Evolutionary conservation across 37 sponge, comb jelly and placozoan genomes (phyloP).

Genomic region (Bolinopsis microptera): DNA sequence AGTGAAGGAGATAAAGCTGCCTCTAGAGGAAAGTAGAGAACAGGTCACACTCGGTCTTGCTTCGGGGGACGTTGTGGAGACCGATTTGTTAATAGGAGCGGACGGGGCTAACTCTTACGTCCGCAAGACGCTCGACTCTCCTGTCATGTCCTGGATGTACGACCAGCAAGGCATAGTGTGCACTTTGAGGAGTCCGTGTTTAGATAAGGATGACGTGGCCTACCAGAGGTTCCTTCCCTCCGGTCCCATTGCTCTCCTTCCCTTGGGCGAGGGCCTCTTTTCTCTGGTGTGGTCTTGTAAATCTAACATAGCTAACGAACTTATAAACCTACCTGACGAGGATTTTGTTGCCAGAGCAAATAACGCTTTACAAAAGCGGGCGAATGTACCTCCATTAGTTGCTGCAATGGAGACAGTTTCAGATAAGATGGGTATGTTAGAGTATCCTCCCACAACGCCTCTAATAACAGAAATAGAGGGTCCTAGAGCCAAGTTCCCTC

Average conservation of each 20-base stretch:
- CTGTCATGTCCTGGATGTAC: constrained; percentile 70
- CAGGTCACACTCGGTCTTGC: constrained; percentile 51
- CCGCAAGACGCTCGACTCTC: constrained; percentile 68
- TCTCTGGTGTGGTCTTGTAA: constrained; percentile 81
- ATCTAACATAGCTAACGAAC: constrained; percentile 71
- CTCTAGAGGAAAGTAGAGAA: neutral
- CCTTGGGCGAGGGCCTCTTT: constrained; percentile 63
- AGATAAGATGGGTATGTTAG: neutral
- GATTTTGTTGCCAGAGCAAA: constrained; percentile 74
- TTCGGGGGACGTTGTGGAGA: constrained; percentile 44
- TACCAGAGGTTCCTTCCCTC: constrained; percentile 82
- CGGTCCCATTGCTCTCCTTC: constrained; percentile 86
- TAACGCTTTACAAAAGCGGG: constrained; percentile 67
- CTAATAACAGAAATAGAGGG: constrained; percentile 18
- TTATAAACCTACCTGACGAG: constrained; percentile 69
- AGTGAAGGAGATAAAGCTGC: constrained; percentile 45
- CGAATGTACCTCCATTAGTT: neutral
- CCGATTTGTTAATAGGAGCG: constrained; percentile 75
- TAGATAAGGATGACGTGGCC: constrained; percentile 68
- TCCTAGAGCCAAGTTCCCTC: constrained; percentile 72
- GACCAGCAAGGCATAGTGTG: constrained; percentile 77
- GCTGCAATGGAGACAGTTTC: constrained; percentile 57
- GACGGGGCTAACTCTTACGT: constrained; percentile 76
- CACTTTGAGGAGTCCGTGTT: constrained; percentile 66
- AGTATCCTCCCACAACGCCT: constrained; percentile 67